phyloP scores from a whole-genome alignment of 2,113 vertebrate species.

The Mohoua ochrocephala region DNA sequence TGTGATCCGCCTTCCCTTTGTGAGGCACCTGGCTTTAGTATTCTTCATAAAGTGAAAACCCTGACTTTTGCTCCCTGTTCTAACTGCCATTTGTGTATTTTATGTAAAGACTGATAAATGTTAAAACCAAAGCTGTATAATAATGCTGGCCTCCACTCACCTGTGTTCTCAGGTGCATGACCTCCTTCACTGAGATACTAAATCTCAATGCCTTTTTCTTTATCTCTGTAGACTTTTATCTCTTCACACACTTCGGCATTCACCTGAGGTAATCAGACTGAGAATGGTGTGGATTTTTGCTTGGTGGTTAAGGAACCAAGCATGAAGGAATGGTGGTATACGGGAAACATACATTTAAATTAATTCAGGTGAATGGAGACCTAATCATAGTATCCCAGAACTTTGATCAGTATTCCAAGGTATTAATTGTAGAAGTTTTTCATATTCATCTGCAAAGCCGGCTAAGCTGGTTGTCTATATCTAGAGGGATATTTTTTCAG shows the following conservation, averaged over 20 bases:
- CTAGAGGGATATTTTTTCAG: neutral
- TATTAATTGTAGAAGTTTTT: neutral
- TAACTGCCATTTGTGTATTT: neutral
- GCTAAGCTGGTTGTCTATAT: neutral
- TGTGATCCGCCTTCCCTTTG: neutral
- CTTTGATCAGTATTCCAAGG: neutral
- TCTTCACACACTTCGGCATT: neutral
- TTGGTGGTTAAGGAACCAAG: neutral
- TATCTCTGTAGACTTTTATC: neutral
- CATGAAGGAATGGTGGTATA: neutral
- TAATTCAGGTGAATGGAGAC: neutral
- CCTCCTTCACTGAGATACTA: neutral
- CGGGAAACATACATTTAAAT: neutral
- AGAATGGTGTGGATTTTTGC: neutral
- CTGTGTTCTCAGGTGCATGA: neutral
- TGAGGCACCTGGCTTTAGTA: neutral
- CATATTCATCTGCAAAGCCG: neutral
- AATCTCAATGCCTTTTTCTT: neutral
- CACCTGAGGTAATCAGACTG: neutral
- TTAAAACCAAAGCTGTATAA: neutral
- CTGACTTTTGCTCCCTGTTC: neutral
- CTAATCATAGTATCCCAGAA: neutral
- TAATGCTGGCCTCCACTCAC: neutral
- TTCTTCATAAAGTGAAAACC: neutral
- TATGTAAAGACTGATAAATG: neutral